Base-by-base conservation (phyloP, 2,113 vertebrate genomes). In the Illadopsis cleaveri region DNA sequence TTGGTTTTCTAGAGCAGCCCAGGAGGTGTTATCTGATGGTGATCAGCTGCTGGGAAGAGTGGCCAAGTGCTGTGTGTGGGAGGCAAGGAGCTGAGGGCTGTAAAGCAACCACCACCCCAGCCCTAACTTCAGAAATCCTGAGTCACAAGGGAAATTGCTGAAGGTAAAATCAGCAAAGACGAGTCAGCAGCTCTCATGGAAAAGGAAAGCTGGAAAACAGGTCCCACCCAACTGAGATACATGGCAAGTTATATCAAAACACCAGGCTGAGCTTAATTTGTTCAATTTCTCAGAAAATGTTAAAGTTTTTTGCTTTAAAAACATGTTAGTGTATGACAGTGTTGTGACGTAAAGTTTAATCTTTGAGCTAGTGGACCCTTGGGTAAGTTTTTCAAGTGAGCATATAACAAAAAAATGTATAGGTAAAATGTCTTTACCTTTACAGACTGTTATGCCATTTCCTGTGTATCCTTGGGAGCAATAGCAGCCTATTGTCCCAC, bases 391-490 rank as follows among this genome's bases (percentile, higher is more conserved):
- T 86, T 64, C 31, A 75, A 90, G 37, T 2, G 11, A 82, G 3
- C 7, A 72, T 9, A 3, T 19, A 54, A 37, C 23, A 76, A 35
- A 91, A 79, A 3, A 75, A 3, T 1, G 17, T 8, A 11, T 3
- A 82, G 16, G 56, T 51, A 82, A 96, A 90, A 38, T 66, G 6
- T 44, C 5, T 82, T 95, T 98, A 98, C 98, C 98, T 86, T 97
- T 71, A 62, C 98, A 98, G 56, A 97, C 93, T 0, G 90, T 94
- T 80, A 98, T 75, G 27, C 98, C 98, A 13, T 98, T 97, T 93
- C 98, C 98, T 3, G 98, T 98, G 89, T 98, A 98, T 84, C 98
- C 98, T 42, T 90, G 68, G 60, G 94, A 90, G 82, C 98, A 98
- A 24, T 98, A 98, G 87, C 98, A 98, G 48, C 96, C 98, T 91